A percentile compares a stretch with the other conserved stretches of the same genome.
These are phyloP conservation scores for Lordiphosa stackelbergi DNA, from an alignment of 1,140 invertebrate species.

Conservation along the genomic window DNA sequence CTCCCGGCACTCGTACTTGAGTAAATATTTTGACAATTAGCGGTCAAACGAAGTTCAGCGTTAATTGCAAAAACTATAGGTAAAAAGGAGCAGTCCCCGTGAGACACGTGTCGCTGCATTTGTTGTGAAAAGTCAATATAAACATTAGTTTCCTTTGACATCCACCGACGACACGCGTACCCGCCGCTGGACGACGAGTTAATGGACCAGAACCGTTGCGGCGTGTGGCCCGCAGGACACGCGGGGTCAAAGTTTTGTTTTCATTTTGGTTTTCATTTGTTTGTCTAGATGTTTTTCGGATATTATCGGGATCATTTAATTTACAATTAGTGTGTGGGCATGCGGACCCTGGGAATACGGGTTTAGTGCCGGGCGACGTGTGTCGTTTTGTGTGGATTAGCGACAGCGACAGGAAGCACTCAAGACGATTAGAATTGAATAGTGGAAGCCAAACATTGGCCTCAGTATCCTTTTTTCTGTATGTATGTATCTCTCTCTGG, in stretches of 20 bases:
- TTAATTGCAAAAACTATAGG: constrained; percentile 60
- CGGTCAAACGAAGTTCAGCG: constrained; percentile 65
- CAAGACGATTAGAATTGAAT: constrained; percentile 52
- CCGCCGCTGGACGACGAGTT: constrained; percentile 55
- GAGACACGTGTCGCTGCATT: constrained; percentile 55
- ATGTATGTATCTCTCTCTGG: neutral
- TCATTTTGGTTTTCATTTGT: constrained; percentile 59
- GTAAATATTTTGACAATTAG: constrained; percentile 77
- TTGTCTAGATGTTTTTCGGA: constrained; percentile 69
- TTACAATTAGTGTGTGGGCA: constrained; percentile 65
- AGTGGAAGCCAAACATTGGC: neutral
- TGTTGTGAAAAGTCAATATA: constrained; percentile 67
- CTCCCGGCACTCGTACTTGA: constrained; percentile 25
- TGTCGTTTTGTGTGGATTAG: constrained; percentile 4
- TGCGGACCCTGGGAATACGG: neutral
- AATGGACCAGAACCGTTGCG: constrained; percentile 76
- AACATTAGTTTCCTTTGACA: constrained; percentile 45
- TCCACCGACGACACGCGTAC: too few species aligned
- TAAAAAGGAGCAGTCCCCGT: constrained; percentile 24
- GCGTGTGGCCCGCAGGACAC: constrained; percentile 55
- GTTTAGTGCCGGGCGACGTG: constrained; percentile 18
- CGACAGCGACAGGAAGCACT: constrained; percentile 33
- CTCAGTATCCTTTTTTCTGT: neutral
- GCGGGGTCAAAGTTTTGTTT: constrained; percentile 66
- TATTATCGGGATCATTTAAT: constrained; percentile 76